Base-by-base conservation (phyloP, 2,888 invertebrate species). In the Entomobrya proxima region DNA sequence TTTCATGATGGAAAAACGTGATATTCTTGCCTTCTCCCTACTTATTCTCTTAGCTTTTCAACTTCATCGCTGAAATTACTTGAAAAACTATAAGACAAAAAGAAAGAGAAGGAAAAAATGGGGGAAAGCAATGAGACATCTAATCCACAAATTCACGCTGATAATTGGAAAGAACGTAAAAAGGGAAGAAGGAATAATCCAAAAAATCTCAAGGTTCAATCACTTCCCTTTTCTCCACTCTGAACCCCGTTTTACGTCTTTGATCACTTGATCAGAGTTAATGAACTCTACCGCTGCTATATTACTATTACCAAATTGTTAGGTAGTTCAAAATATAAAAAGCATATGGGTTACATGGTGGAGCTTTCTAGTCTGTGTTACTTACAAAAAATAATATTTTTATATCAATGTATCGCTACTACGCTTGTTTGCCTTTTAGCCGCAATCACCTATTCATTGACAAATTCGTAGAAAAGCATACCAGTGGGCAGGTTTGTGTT, bases 1-100 rank as follows among this genome's bases (percentile, higher is more conserved):
- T 75, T 40, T 47, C 76, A 76, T 82, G 85, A 86, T 86, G 76
- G 64, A 75, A 81, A 80, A 86, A 81, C 85, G 80, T 86, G 85
- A 86, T 80, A 79, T 52, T 80, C 74, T 74, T 52, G 69, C 35
- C 80, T 30, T 24, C 30, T 58, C 44, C 58, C 35, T 69, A 52
- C 78, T 47, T 30, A 61, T 37, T 50, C 52, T 74, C 52, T 27
- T 35, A 9, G 32, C 32, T 21, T 47, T 9, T 72, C 30, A 47
- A 30, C n/a, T 50, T 74, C 74, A 52, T 74, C 52, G 32, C 50
- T 52, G 21, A 74, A 74, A 52, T 74, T 35, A 74, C 52, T 21
- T 50, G 18, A n/a, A n/a, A n/a, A n/a, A n/a, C n/a, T n/a, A n/a
- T n/a, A n/a, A n/a, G 40, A 35, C 44, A 58, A 27, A 27, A 32